These are phyloP conservation scores for Pterois miles DNA, from an alignment of 2,797 vertebrate genomes.

Conservation along the genomic window DNA sequence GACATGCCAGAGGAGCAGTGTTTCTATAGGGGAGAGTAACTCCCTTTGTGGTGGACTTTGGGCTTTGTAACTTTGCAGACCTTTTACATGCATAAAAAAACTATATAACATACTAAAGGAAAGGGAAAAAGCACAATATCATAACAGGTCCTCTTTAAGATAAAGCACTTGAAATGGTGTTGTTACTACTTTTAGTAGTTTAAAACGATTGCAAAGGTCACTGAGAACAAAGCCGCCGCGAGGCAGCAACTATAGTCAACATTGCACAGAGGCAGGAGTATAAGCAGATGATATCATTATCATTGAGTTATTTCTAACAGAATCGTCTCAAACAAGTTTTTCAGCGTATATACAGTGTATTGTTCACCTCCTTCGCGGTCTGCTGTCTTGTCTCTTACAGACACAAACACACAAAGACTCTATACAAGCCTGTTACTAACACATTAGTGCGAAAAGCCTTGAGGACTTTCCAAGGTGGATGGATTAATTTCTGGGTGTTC, in stretches of 20 bases:
- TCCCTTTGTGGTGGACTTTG: too few species aligned
- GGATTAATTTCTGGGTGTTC: conserved; percentile 70
- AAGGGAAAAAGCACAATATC: too few species aligned
- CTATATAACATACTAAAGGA: too few species aligned
- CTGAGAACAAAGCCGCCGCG: conserved; percentile 16
- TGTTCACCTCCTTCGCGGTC: conserved; percentile 12
- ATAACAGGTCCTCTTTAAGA: too few species aligned
- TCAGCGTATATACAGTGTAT: neutral
- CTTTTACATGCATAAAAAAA: too few species aligned
- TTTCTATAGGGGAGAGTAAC: too few species aligned
- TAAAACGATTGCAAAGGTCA: conserved; percentile 27
- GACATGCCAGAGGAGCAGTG: too few species aligned
- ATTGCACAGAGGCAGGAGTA: conserved; percentile 7
- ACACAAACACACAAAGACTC: conserved; percentile 44
- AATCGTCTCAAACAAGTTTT: conserved; percentile 14
- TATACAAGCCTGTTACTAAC: conserved; percentile 35
- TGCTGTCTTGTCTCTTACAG: conserved; percentile 9
- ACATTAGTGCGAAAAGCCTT: conserved; percentile 60
- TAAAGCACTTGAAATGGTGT: neutral
- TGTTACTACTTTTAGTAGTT: neutral
- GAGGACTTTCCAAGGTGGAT: conserved; percentile 68
- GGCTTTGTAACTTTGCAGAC: too few species aligned
- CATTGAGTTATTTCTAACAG: conserved; percentile 26
- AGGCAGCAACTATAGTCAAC: conserved; percentile 15
- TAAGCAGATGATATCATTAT: conserved; percentile 31